Conservation (phyloP, 2,113 vertebrate species). For the Chlorodrepanis virens region DNA sequence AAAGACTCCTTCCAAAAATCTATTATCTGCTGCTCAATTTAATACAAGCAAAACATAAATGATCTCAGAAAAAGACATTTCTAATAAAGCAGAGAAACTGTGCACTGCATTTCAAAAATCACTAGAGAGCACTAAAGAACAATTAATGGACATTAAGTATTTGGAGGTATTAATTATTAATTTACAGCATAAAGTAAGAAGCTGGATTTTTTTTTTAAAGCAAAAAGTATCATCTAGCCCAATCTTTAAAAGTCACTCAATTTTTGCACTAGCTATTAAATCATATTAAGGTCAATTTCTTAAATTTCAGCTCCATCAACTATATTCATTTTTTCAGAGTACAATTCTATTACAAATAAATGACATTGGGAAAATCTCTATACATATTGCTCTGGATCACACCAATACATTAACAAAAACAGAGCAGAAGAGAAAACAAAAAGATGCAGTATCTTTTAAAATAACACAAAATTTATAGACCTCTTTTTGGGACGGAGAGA, state of each 20-base stretch:
- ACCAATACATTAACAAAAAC: neutral
- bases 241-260: neutral
- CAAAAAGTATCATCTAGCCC: neutral
- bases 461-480: neutral
- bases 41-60: neutral
- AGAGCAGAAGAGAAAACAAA: neutral
- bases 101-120: conserved; percentile 31
- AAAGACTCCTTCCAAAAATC: neutral
- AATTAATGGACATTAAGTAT: neutral
- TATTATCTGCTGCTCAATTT: neutral
- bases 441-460: neutral
- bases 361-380: neutral
- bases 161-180: neutral
- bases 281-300: neutral
- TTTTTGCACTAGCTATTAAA: neutral
- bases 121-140: conserved; percentile 61
- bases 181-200: neutral
- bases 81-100: neutral
- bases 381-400: neutral
- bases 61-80: neutral
- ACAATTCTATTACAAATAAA: neutral
- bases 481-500: neutral
- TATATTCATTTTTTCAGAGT: neutral
- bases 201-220: neutral
- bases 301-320: neutral